Evolutionary conservation across 2,113 vertebrate species (phyloP).

Genomic region (Pelecanoides urinatrix): DNA sequence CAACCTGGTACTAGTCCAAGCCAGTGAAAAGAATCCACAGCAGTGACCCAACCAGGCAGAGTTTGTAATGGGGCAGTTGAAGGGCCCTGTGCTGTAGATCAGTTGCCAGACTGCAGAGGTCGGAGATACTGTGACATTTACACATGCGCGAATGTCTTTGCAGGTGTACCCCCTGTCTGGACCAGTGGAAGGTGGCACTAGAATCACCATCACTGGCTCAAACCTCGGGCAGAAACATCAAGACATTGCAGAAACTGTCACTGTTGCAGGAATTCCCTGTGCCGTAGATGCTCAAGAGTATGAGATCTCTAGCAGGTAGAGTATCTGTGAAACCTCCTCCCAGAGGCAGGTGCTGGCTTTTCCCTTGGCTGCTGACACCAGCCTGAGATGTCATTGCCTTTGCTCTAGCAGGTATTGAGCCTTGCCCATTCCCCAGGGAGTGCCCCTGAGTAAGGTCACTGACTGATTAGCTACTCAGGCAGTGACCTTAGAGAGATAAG

Average conservation of each 20-base stretch:
- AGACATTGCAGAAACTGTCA: slow-evolving; percentile 87
- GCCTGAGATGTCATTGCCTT: slow-evolving; percentile 37
- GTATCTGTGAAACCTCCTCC: slow-evolving; percentile 53
- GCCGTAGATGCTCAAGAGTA: slow-evolving; percentile 82
- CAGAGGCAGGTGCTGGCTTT: slow-evolving; percentile 27
- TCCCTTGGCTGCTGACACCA: slow-evolving; percentile 12
- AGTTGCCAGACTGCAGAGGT: slow-evolving; percentile 1
- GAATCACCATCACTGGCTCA: slow-evolving; percentile 91
- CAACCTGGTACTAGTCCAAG: background rate
- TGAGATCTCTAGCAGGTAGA: slow-evolving; percentile 93
- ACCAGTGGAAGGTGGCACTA: slow-evolving; percentile 88
- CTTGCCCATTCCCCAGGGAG: background rate
- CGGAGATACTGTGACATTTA: slow-evolving; percentile 5
- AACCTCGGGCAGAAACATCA: slow-evolving; percentile 94
- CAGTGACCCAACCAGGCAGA: background rate
- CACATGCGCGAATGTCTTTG: slow-evolving; percentile 33
- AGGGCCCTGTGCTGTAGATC: background rate
- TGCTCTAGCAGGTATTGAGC: slow-evolving; percentile 9
- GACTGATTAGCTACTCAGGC: background rate
- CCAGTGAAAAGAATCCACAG: background rate
- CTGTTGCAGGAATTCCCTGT: slow-evolving; percentile 87
- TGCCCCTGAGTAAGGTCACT: background rate
- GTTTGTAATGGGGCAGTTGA: background rate
- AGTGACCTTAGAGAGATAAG: background rate
- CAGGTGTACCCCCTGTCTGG: slow-evolving; percentile 94